Base-by-base conservation (phyloP, 2,797 vertebrate species). In the Centroberyx gerrardi region DNA sequence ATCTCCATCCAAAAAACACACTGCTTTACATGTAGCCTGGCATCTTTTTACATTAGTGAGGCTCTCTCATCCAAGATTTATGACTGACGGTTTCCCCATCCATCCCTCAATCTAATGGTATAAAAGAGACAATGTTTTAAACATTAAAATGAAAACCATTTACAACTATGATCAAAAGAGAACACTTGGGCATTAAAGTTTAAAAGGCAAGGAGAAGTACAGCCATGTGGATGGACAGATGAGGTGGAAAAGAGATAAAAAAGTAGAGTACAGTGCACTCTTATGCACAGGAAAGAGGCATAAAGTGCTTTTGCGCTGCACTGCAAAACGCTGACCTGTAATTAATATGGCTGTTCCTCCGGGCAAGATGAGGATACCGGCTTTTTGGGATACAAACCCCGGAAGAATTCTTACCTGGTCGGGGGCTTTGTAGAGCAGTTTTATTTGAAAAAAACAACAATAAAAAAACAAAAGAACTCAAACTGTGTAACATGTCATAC, bases 111-210 rank as follows among this genome's bases (percentile, higher is more conserved):
- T 96, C 95, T 98, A 97, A 97, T 97, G 96, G 96, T 95, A 97
- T 95, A 95, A 96, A 94, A 96, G 95, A 98, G 96, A 98, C 95
- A 97, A 97, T 96, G 96, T 97, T 98, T 98, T 97, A 98, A 99
- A 99, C 97, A 97, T 98, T 98, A 97, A 99, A 97, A 96, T 96
- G 96, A 96, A 98, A 97, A 97, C 95, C 96, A 98, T 97, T 98
- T 97, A 97, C 97, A 97, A 96, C 95, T 97, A 96, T 96, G 96
- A 97, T 97, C 95, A 97, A 96, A 96, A 96, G 95, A 97, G 94
- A 96, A 97, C 96, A 97, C 95, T 96, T 93, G 93, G 93, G 91
- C 95, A 98, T 97, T 96, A 97, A 97, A 97, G 93, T 97, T 98
- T 98, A 96, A 98, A 96, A 96, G 89, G 91, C 46, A 86, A 90